Base-by-base conservation (phyloP, 2,113 vertebrate species). In the Baryphthengus martii region DNA sequence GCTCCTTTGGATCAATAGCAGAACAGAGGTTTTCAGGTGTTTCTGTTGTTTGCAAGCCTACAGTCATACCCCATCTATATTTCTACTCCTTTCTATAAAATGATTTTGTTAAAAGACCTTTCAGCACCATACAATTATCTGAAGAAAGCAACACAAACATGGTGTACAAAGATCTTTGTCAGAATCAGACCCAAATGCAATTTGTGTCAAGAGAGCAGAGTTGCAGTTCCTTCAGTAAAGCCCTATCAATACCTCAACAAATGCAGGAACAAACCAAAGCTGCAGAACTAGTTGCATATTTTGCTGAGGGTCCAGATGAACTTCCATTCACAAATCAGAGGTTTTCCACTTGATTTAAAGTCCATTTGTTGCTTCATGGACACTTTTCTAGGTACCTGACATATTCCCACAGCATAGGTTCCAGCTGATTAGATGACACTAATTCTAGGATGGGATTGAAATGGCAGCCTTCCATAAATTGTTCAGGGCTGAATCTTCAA, bases 1-100 rank as follows among this genome's bases (percentile, higher is more conserved):
- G n/a, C n/a, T n/a, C n/a, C n/a, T n/a, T n/a, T n/a, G n/a, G n/a
- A n/a, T n/a, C n/a, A n/a, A n/a, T n/a, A n/a, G n/a, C n/a, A n/a
- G n/a, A n/a, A n/a, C n/a, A n/a, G n/a, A n/a, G 52, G 44, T 94
- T 95, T 79, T 95, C 94, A 98, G 91, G 95, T 95, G 63, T 66
- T 96, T 82, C 72, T 97, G 79, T 72, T 94, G 56, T 89, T 96
- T 95, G 73, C 91, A 91, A 94, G 56, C 71, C 77, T 88, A 88
- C 85, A 88, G 47, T 59, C 84, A 58, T 78, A 76, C 33, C 47
- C 63, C 74, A n/a, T 80, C 15, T 79, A 40, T 74, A 88, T 85
- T 89, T 92, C 70, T 95, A 52, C 86, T 91, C 9, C 16, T 40
- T 90, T 86, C 33, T 88, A 63, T 65, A 52, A 68, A 97, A 89